Percentiles rank a stretch among this genome's conserved stretches.
Evolutionary conservation across 2,113 vertebrate genomes (phyloP).

Genomic region (Microtus montanus): DNA sequence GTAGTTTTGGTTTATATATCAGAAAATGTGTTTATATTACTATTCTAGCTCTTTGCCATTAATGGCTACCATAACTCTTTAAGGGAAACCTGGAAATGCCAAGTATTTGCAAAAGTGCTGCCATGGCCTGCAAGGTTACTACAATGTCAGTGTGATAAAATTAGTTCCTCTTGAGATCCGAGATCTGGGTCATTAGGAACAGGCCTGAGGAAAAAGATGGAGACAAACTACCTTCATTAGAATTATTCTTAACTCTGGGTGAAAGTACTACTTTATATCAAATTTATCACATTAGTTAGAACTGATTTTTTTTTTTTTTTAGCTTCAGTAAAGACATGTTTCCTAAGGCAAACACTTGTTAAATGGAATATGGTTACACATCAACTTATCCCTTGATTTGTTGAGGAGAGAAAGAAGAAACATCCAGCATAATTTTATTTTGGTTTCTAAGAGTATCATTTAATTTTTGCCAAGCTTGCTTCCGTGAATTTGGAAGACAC

Average conservation of each 20-base stretch:
- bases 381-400: not conserved
- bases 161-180: not conserved
- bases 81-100: constrained; percentile 7
- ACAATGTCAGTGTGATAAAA: not conserved
- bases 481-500: not conserved
- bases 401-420: not conserved
- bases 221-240: constrained; percentile 65
- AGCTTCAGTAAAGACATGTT: constrained; percentile 23
- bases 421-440: not conserved
- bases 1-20: not conserved
- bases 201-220: constrained; percentile 3
- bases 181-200: constrained; percentile 52
- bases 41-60: not conserved
- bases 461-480: not conserved
- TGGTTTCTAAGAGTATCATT: not conserved
- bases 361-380: not conserved
- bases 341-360: constrained; percentile 39
- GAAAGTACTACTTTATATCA: constrained; percentile 57
- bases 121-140: not conserved
- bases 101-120: not conserved
- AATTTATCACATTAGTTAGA: constrained; percentile 50
- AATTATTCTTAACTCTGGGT: constrained; percentile 51
- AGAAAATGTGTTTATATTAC: constrained; percentile 18
- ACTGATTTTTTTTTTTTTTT: constrained; percentile 11
- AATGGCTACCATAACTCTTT: constrained; percentile 10